phyloP scores from a whole-genome alignment of 2,113 vertebrate genomes.

The Barbus barbus region DNA sequence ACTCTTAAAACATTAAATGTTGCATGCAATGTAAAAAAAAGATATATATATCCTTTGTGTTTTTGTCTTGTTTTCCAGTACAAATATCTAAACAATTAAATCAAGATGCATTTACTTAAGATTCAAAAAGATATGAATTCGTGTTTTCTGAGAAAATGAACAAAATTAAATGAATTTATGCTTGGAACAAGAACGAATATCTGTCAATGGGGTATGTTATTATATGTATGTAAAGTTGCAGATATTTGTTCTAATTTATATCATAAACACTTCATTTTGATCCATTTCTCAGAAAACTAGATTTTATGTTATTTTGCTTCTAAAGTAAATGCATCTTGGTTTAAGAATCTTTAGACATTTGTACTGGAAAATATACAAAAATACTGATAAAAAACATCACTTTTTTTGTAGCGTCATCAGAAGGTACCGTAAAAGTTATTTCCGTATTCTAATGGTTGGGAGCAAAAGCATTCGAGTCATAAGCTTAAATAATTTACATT shows the following conservation, averaged over 20 bases:
- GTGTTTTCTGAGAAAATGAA: not conserved
- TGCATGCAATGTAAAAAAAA: no score
- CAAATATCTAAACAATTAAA: not conserved
- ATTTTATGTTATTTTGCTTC: not conserved
- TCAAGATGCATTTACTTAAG: not conserved
- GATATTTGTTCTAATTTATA: no score
- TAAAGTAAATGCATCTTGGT: not conserved
- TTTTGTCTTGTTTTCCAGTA: not conserved
- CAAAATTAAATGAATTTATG: not conserved
- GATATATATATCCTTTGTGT: no score
- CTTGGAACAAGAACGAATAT: not conserved
- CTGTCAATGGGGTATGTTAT: not conserved
- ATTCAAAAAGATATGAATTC: not conserved
- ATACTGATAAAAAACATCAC: no score
- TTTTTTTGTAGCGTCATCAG: no score
- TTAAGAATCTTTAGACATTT: not conserved
- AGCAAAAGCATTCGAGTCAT: no score
- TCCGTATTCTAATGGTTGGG: no score
- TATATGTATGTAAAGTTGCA: no score
- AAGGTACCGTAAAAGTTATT: not conserved
- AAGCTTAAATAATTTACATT: no score
- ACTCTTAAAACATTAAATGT: no score
- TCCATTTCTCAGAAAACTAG: not conserved
- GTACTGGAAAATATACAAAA: not conserved
- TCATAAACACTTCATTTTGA: not conserved